Base-by-base conservation (phyloP, 2,797 vertebrate species). In the Antrozous pallidus region DNA sequence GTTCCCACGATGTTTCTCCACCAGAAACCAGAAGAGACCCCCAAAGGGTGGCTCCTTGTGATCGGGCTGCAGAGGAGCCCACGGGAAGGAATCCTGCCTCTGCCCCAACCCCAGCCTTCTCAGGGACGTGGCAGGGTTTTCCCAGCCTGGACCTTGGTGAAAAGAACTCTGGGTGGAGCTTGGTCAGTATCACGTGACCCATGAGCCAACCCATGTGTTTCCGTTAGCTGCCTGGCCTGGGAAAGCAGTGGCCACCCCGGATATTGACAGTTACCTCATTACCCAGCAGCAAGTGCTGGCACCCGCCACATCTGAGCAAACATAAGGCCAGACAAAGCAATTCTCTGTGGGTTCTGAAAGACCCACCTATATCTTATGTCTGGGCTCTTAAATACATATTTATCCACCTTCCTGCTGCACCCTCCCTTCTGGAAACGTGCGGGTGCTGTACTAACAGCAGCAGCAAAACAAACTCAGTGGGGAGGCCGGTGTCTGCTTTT, bases 271-370 rank as follows among this genome's bases (percentile, higher is more conserved):
- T 51, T 24, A 75, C 69, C 78, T 73, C 26, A 1, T 81, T 73
- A 24, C 56, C 9, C 45, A 58, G 58, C 69, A 36, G 28, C 42
- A 22, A 38, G 77, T 24, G 54, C 63, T 83, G 83, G 51, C 91
- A 16, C 38, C 3, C 2, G 63, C 45, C n/a, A 1, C 18, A 9
- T 65, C 49, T 91, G 63, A 78, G 70, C 81, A 77, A 74, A 89
- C 89, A 65, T 20, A n/a, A 14, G 40, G 86, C 70, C 86, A 58
- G 70, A 87, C 86, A 93, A 67, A 56, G 81, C 87, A 85, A 81
- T 81, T 79, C 73, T 85, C 58, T 16, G 56, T 42, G 49, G 24
- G 33, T 36, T 75, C 65, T 51, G 16, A 49, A 73, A 89, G 63
- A 10, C 42, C 16, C 24, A 61, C 83, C 80, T 91, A 5, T 51